Evolutionary conservation across 2,113 vertebrate species (phyloP).

Genomic region (Seriola rivoliana): DNA sequence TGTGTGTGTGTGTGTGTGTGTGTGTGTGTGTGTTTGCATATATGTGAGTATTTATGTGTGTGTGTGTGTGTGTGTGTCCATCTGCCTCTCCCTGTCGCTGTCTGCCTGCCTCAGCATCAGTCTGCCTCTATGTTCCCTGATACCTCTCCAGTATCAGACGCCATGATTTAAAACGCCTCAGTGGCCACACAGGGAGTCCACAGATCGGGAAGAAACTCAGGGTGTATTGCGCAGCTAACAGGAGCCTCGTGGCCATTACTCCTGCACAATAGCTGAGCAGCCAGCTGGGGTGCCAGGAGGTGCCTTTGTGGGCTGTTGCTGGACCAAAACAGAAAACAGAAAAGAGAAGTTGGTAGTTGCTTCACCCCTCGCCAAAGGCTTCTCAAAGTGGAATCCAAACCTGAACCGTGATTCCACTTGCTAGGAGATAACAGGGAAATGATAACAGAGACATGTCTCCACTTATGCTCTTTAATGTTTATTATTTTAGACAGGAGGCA

Average conservation of each 20-base stretch:
- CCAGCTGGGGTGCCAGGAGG: conserved; percentile 74
- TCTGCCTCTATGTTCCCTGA: conserved; percentile 47
- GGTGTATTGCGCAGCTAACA: conserved; percentile 45
- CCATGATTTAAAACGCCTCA: conserved; percentile 46
- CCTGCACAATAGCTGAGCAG: conserved; percentile 63
- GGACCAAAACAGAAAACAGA: conserved; percentile 59
- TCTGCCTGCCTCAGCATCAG: conserved; percentile 58
- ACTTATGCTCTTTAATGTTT: conserved; percentile 23
- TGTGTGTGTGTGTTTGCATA: neutral
- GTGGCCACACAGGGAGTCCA: conserved; percentile 30
- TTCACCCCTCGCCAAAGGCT: conserved; percentile 17
- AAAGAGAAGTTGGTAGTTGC: conserved; percentile 32
- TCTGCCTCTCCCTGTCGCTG: conserved; percentile 55
- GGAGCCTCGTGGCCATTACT: conserved; percentile 66
- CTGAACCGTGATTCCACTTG: neutral
- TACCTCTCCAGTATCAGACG: conserved; percentile 61
- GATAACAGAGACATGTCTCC: neutral
- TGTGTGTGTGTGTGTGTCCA: conserved; percentile 56
- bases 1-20: conserved; percentile 24
- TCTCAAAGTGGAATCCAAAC: conserved; percentile 15
- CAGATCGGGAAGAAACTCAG: conserved; percentile 43
- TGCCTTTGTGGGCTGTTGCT: conserved; percentile 54
- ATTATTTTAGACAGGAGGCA: conserved; percentile 11
- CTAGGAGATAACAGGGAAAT: neutral
- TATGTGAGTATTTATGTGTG: conserved; percentile 1